Evolutionary conservation across 2,888 invertebrate species (phyloP).

Genomic region (Conops quadrifasciatus): DNA sequence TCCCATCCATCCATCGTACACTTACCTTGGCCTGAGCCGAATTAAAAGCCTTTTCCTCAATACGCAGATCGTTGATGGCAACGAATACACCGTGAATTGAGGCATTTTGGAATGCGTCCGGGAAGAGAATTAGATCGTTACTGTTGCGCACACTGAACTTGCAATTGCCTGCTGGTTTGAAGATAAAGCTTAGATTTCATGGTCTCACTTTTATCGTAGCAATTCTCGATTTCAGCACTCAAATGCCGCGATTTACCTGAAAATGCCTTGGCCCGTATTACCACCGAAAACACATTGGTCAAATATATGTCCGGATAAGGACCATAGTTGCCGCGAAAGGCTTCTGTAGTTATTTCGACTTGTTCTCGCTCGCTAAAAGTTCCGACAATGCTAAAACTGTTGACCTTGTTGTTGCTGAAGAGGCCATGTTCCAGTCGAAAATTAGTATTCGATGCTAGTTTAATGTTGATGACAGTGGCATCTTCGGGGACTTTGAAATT

Average conservation of each 20-base stretch:
- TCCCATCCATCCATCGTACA: too few species aligned
- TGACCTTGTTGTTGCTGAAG: conserved; percentile 55
- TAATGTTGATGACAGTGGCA: conserved; percentile 53
- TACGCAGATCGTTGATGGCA: conserved; percentile 53
- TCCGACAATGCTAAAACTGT: conserved; percentile 58
- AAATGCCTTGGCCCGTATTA: conserved; percentile 56
- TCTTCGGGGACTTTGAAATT: conserved; percentile 52
- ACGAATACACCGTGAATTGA: conserved; percentile 55
- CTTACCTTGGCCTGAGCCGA: conserved; percentile 57
- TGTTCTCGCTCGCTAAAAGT: conserved; percentile 50
- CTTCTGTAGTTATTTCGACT: conserved; percentile 57
- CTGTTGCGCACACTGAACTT: conserved; percentile 57
- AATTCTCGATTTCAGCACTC: neutral
- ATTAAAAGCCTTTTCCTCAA: conserved; percentile 58
- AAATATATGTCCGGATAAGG: conserved; percentile 62
- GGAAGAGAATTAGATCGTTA: conserved; percentile 51
- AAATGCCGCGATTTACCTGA: conserved; percentile 51
- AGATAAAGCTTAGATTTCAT: neutral
- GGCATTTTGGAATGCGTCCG: conserved; percentile 58
- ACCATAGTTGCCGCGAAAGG: conserved; percentile 53
- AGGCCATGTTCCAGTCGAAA: conserved; percentile 55
- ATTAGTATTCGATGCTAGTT: conserved; percentile 49
- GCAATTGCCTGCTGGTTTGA: conserved; percentile 53
- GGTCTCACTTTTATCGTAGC: neutral
- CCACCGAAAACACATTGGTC: conserved; percentile 52